These are phyloP conservation scores for Myanophis thanlyinensis DNA, from an alignment of 2,113 vertebrate species.

Conservation along the genomic window DNA sequence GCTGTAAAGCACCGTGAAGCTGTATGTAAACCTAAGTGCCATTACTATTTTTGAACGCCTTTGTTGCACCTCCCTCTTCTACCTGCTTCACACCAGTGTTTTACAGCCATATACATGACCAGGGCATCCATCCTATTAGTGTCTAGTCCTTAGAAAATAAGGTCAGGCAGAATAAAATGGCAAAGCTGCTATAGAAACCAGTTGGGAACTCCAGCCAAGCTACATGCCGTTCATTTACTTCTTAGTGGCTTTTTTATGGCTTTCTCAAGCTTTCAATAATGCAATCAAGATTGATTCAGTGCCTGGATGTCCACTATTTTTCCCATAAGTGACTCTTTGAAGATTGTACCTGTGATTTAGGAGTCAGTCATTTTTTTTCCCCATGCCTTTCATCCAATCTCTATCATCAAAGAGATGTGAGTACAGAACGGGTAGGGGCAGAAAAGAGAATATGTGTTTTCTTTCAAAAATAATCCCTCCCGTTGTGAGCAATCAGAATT, in stretches of 20 bases:
- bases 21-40: neutral
- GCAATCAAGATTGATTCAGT: neutral
- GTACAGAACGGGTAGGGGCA: neutral
- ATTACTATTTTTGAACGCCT: neutral
- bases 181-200: neutral
- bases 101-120: neutral
- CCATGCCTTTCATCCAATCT: neutral
- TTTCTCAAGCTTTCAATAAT: neutral
- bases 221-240: neutral
- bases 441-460: neutral
- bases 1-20: neutral
- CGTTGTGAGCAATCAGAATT: neutral
- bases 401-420: neutral
- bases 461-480: neutral
- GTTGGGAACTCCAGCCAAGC: neutral
- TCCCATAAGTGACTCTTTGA: neutral
- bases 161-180: neutral
- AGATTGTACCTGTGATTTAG: neutral
- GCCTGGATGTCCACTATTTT: neutral
- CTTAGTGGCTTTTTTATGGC: neutral
- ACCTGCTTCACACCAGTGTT: neutral
- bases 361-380: neutral
- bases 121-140: neutral
- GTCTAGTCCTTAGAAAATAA: neutral
- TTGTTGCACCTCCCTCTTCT: neutral